phyloP scores from a whole-genome alignment of 2,797 vertebrate species.

The Spinibarbus caldwelli region DNA sequence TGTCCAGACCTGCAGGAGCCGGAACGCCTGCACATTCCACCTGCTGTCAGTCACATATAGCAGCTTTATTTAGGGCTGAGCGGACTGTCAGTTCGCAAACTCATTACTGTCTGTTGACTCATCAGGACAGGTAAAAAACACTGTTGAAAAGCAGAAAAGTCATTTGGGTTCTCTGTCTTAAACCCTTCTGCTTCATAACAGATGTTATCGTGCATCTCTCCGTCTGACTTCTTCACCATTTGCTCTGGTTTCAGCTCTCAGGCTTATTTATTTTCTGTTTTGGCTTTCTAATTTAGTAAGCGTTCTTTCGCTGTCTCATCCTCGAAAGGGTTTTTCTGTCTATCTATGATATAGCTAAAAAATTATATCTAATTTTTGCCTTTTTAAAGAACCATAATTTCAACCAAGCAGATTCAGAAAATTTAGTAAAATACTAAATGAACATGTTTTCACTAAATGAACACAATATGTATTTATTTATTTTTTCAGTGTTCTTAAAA shows the following conservation, averaged over 20 bases:
- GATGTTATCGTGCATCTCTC: conserved; percentile 31
- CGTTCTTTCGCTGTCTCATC: background rate
- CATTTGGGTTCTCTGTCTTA: conserved; percentile 17
- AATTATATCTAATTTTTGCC: background rate
- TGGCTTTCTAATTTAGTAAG: background rate
- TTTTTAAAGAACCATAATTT: background rate
- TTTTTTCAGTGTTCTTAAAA: background rate
- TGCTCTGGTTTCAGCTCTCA: conserved; percentile 16
- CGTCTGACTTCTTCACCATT: background rate
- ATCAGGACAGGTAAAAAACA: conserved; percentile 29
- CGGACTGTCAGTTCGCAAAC: conserved; percentile 24
- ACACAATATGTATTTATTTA: background rate
- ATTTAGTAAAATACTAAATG: too few species aligned
- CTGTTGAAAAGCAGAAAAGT: conserved; percentile 23
- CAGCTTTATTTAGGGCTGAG: conserved; percentile 34
- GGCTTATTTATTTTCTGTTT: background rate
- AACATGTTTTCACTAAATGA: background rate
- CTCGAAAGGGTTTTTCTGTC: background rate
- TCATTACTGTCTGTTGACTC: conserved; percentile 48
- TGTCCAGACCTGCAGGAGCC: conserved; percentile 44
- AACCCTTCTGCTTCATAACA: background rate
- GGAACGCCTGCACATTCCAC: conserved; percentile 1
- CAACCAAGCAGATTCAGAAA: background rate
- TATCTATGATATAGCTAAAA: background rate
- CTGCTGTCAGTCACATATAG: conserved; percentile 28